Conservation (phyloP, 2,888 invertebrate species). For the Pseudococcus jackbeardsleyi region DNA sequence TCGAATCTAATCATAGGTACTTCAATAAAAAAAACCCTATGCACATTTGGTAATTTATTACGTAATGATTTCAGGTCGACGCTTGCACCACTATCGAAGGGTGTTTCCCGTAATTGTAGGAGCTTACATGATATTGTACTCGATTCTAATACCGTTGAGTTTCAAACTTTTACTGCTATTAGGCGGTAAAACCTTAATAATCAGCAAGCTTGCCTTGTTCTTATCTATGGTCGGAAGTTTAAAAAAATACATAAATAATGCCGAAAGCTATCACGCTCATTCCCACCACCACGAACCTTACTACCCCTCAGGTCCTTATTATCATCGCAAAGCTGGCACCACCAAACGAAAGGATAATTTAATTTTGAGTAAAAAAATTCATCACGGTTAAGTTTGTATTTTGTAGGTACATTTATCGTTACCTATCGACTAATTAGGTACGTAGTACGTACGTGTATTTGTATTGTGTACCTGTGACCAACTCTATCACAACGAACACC, state of each 20-base stretch:
- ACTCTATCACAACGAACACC: too few relatives aligned
- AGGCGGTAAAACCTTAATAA: constrained; percentile 59
- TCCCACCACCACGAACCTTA: background rate
- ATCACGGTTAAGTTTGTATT: constrained; percentile 3
- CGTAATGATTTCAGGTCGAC: constrained; percentile 66
- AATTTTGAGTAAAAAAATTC: constrained; percentile 12
- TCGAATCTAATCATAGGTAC: background rate
- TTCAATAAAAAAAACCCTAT: background rate
- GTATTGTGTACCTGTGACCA: too few relatives aligned
- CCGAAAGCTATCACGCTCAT: constrained; percentile 7
- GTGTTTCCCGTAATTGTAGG: constrained; percentile 66
- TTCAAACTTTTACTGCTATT: constrained; percentile 61
- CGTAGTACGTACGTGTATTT: too few relatives aligned
- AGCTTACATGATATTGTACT: constrained; percentile 65
- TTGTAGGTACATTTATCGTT: background rate
- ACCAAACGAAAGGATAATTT: constrained; percentile 6
- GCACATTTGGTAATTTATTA: constrained; percentile 46
- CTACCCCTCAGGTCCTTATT: background rate
- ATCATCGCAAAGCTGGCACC: constrained; percentile 14
- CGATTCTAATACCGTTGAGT: constrained; percentile 61
- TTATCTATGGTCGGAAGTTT: constrained; percentile 50
- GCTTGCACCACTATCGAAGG: constrained; percentile 65
- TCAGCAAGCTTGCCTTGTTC: constrained; percentile 60
- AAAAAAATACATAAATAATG: constrained; percentile 34
- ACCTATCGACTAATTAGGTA: too few relatives aligned